phyloP scores from a whole-genome alignment of 2,797 vertebrate species.

The Otus scops region DNA sequence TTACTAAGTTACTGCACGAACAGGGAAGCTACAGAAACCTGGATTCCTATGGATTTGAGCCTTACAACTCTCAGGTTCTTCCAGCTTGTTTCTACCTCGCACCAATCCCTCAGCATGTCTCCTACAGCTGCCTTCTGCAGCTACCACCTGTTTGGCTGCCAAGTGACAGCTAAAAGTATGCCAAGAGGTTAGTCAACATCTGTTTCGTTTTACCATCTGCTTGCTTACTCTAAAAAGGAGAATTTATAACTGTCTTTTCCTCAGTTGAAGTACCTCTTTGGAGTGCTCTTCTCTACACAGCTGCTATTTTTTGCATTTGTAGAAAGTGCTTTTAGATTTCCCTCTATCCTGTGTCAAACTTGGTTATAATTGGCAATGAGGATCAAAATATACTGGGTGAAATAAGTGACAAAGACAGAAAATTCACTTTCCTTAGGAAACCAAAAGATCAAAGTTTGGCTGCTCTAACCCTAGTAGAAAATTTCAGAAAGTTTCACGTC shows the following conservation, averaged over 20 bases:
- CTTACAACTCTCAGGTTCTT: neutral
- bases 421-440: neutral
- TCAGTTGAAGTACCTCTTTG: neutral
- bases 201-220: neutral
- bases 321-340: neutral
- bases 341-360: neutral
- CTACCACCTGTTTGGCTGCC: neutral
- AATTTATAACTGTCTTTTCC: neutral
- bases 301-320: neutral
- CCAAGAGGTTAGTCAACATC: neutral
- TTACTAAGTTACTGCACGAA: neutral
- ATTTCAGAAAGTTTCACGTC: neutral
- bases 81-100: neutral
- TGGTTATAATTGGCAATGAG: neutral
- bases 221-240: neutral
- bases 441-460: neutral
- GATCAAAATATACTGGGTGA: neutral
- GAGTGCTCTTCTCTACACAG: neutral
- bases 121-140: neutral
- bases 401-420: neutral
- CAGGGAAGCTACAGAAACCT: neutral
- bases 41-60: neutral
- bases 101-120: neutral
- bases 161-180: neutral
- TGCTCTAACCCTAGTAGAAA: neutral